phyloP scores from a whole-genome alignment of 2,797 vertebrate genomes.

The Dallia pectoralis region DNA sequence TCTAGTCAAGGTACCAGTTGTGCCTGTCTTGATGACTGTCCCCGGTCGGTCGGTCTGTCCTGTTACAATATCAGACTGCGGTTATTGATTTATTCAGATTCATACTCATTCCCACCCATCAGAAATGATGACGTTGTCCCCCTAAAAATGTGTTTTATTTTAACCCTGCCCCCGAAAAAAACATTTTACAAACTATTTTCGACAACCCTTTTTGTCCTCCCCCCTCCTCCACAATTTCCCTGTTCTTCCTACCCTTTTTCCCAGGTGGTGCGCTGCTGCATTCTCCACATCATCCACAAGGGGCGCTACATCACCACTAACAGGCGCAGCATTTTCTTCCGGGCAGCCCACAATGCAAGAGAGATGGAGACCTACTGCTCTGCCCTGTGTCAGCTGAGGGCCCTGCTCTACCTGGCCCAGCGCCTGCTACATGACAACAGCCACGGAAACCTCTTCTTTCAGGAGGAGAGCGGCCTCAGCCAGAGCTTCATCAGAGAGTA shows the following conservation, averaged over 20 bases:
- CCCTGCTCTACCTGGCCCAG: slow-evolving; percentile 87
- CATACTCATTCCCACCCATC: too few species aligned
- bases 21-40: slow-evolving; percentile 34
- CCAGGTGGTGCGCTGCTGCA: slow-evolving; percentile 84
- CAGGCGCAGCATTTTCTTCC: slow-evolving; percentile 89
- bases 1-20: slow-evolving; percentile 77
- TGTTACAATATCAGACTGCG: too few species aligned
- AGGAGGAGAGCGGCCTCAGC: slow-evolving; percentile 80
- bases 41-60: neutral
- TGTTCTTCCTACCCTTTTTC: neutral
- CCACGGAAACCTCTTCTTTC: slow-evolving; percentile 84
- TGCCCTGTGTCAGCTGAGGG: slow-evolving; percentile 87
- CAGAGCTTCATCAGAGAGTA: slow-evolving; percentile 85
- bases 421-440: slow-evolving; percentile 82
- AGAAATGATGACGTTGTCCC: too few species aligned
- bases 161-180: too few species aligned
- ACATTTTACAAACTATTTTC: too few species aligned
- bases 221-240: neutral
- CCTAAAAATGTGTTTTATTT: too few species aligned
- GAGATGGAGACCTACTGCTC: slow-evolving; percentile 90
- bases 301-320: slow-evolving; percentile 83
- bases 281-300: slow-evolving; percentile 90
- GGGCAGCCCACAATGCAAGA: slow-evolving; percentile 80
- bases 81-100: too few species aligned
- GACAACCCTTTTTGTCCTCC: neutral